Evolutionary conservation across 2,113 vertebrate species (phyloP), one percentile per base, ranked within the genome.

Genomic region (Amblyornis subalaris): DNA sequence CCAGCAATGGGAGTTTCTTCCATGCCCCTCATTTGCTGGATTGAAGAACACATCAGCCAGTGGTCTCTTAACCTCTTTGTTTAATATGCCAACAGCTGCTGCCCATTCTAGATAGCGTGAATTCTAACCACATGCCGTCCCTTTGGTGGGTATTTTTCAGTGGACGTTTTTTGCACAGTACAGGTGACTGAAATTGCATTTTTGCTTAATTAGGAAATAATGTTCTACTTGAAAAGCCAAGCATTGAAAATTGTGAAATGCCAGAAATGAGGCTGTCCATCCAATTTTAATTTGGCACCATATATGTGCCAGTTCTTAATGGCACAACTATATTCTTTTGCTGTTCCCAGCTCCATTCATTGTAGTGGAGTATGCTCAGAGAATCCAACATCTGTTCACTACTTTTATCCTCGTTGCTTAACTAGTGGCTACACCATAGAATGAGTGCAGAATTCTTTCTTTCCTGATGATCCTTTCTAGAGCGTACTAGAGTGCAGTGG

Each of bases 31-130:
- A n/a, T 48, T 42, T 76, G 31, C 42, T 62, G 44, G 6, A 22
- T 13, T 71, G 23, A 78, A 72, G 33, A 73, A 40, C 12, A 5
- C 2, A 2, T 35, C 12, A 44, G 25, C 20, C 55, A 50, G 10
- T 14, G 16, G 23, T 70, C 14, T 89, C 44, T 77, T 67, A 58
- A 53, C 10, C 3, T 71, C 33, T 70, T 35, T 65, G 8, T 71
- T 84, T 66, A 42, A 33, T 60, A 35, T 18, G 19, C 55, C 58
- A 73, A 26, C 35, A 86, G 10, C 14, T 42, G 10, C 55, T 86
- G 23, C 29, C 24, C 18, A 6, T 58, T 89, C 44, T 50, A n/a
- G 9, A 19, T 2, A 62, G 22, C 0, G 0, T 7, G 15, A 51
- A 51, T 81, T 87, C 29, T 61, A 65, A 83, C 9, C 24, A 25